Percentiles rank a stretch among this genome's conserved stretches.
These are phyloP conservation scores for Gibbula magus DNA, from an alignment of 2,888 invertebrate genomes.

Conservation along the genomic window DNA sequence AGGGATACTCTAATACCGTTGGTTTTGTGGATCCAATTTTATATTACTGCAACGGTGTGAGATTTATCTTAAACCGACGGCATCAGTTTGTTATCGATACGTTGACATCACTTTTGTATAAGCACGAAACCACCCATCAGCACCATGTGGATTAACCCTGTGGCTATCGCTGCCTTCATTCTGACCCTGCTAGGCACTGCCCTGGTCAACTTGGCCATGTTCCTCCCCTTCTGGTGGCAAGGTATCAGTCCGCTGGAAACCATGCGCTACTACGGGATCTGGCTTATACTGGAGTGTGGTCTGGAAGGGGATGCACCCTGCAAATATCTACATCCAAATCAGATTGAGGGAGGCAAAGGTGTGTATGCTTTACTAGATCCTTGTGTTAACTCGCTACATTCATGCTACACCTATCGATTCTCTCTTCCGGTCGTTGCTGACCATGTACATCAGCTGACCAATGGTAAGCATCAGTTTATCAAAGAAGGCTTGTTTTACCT, in stretches of 20 bases:
- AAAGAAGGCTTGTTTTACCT: no score
- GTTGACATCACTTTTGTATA: neutral
- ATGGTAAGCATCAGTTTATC: no score
- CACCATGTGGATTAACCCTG: constrained; percentile 32
- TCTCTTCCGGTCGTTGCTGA: no score
- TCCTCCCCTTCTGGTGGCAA: constrained; percentile 39
- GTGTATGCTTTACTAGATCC: neutral
- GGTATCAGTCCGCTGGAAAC: neutral
- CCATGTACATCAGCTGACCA: no score
- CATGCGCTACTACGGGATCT: constrained; percentile 35
- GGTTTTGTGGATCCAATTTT: no score
- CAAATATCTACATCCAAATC: neutral
- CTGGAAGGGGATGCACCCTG: neutral
- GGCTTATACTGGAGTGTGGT: constrained; percentile 27
- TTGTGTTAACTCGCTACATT: neutral
- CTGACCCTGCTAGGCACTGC: constrained; percentile 32
- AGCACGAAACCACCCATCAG: neutral
- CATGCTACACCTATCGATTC: neutral
- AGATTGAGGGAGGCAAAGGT: constrained; percentile 41
- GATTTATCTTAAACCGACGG: neutral
- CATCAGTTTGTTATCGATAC: neutral
- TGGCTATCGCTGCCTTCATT: constrained; percentile 38
- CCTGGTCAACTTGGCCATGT: constrained; percentile 28
- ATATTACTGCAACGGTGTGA: no score
- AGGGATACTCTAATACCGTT: no score